A percentile compares a stretch with the other conserved stretches of the same genome.
phyloP scores from a whole-genome alignment of 2,797 vertebrate species.

The Thunnus albacares region DNA sequence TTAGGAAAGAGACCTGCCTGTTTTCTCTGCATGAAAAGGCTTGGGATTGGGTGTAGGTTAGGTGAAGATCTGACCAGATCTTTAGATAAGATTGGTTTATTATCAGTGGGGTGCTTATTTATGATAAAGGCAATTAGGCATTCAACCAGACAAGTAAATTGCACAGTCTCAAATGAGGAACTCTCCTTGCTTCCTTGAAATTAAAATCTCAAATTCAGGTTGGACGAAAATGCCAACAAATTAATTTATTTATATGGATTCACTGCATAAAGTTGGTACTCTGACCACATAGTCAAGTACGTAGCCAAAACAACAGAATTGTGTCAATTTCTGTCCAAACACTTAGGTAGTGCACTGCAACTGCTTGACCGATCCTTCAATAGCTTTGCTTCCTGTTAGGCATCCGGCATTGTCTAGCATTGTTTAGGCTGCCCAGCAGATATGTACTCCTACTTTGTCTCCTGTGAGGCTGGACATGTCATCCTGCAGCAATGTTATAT shows the following conservation, averaged over 20 bases:
- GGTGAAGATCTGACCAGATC: constrained; percentile 41
- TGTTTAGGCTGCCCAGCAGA: constrained; percentile 16
- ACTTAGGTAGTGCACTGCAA: not conserved
- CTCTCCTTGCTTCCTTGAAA: not conserved
- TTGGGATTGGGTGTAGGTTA: constrained; percentile 47
- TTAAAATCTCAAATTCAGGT: not conserved
- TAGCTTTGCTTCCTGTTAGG: constrained; percentile 26
- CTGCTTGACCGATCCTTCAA: not conserved
- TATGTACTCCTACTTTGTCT: constrained; percentile 21
- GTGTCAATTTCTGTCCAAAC: not conserved
- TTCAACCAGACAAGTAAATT: constrained; percentile 14
- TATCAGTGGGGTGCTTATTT: constrained; percentile 31
- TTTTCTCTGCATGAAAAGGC: constrained; percentile 54
- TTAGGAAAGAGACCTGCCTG: constrained; percentile 43
- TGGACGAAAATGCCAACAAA: not conserved
- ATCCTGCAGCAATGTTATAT: not conserved
- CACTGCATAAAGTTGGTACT: not conserved
- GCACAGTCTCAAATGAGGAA: constrained; percentile 7
- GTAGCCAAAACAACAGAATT: constrained; percentile 6
- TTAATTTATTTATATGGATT: not conserved
- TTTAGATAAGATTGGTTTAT: constrained; percentile 50
- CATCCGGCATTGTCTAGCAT: constrained; percentile 18
- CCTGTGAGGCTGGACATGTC: constrained; percentile 9
- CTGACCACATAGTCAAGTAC: not conserved
- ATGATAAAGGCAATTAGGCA: constrained; percentile 12